These are phyloP conservation scores for Acipenser transmontanus DNA, from an alignment of 2,797 vertebrate genomes.

Conservation along the genomic window DNA sequence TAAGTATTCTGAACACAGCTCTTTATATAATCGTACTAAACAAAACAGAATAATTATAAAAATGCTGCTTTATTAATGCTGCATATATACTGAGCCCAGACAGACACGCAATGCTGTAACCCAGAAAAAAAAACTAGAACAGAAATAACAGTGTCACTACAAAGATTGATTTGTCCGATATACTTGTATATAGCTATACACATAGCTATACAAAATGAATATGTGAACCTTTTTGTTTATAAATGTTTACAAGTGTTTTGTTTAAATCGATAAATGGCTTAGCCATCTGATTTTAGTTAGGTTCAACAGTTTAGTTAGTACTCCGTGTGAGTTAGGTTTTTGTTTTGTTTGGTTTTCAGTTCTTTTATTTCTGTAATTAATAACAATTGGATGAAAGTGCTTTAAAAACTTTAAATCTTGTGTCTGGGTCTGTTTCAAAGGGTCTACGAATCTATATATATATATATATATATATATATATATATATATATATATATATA, in stretches of 20 bases:
- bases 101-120: conserved; percentile 11
- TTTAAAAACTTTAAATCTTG: too few relatives aligned
- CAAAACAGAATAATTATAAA: conserved; percentile 34
- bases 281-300: too few relatives aligned
- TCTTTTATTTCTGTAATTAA: too few relatives aligned
- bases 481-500: background rate
- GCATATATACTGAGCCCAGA: conserved; percentile 25
- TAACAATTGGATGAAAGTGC: too few relatives aligned
- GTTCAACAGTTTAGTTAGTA: too few relatives aligned
- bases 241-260: too few relatives aligned
- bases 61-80: conserved; percentile 12
- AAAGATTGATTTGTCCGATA: background rate
- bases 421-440: too few relatives aligned
- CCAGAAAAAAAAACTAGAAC: background rate
- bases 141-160: conserved; percentile 6
- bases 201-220: background rate
- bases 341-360: too few relatives aligned
- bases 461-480: background rate
- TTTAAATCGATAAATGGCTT: too few relatives aligned
- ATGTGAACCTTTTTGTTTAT: too few relatives aligned
- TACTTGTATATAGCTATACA: background rate
- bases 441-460: background rate
- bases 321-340: too few relatives aligned
- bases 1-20: conserved; percentile 21
- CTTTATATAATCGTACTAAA: conserved; percentile 33